phyloP scores from a whole-genome alignment of 2,113 vertebrate species.

The Herpetotheres cachinnans region DNA sequence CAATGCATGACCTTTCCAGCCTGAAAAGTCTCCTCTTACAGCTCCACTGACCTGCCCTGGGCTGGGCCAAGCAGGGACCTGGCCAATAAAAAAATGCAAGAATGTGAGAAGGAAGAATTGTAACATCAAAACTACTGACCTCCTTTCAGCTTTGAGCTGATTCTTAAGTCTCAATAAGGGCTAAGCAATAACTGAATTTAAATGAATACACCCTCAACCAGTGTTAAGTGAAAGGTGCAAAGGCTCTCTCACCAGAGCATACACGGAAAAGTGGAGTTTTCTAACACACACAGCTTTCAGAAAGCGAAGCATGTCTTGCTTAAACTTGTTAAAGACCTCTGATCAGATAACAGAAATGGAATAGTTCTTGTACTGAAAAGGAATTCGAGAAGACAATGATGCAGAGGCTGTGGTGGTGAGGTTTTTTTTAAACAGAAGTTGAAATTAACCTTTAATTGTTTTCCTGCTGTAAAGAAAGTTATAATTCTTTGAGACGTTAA shows the following conservation, averaged over 20 bases:
- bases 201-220: not conserved
- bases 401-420: not conserved
- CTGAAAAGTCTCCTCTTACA: not conserved
- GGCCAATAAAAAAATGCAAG: not conserved
- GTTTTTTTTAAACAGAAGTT: not conserved
- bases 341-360: not conserved
- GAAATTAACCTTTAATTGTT: conserved; percentile 11
- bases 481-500: not conserved
- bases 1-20: not conserved
- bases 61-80: not conserved
- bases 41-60: not conserved
- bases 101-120: not conserved
- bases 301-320: conserved; percentile 38
- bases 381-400: not conserved
- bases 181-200: not conserved
- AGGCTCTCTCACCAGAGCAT: not conserved
- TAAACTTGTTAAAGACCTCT: conserved; percentile 15
- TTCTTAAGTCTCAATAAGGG: not conserved
- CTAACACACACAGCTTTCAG: not conserved
- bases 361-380: not conserved
- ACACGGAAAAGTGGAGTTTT: not conserved
- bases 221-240: not conserved
- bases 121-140: not conserved
- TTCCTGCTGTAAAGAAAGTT: not conserved
- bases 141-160: not conserved